Evolutionary conservation across 1,140 invertebrate genomes (phyloP).

Genomic region (Dendroctonus ponderosae): DNA sequence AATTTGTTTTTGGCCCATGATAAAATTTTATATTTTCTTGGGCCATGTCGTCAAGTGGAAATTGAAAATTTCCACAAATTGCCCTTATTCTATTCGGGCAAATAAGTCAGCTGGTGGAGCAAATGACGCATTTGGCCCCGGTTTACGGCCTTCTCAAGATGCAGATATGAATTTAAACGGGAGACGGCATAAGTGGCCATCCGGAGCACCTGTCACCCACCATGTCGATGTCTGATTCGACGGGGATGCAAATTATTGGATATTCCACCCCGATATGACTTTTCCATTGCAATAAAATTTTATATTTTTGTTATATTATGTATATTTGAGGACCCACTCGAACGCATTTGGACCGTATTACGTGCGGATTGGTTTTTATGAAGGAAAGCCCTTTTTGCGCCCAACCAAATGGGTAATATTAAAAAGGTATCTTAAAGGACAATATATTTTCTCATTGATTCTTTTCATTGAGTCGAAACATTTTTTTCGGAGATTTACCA

Average conservation of each 20-base stretch:
- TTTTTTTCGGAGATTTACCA: too few relatives aligned
- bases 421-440: too few relatives aligned
- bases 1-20: background rate
- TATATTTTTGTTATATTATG: constrained; percentile 26
- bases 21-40: background rate
- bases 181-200: constrained; percentile 13
- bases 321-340: constrained; percentile 15
- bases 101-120: constrained; percentile 21
- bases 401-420: too few relatives aligned
- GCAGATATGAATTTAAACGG: constrained; percentile 31
- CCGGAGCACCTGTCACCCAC: constrained; percentile 17
- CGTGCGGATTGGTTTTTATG: background rate
- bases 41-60: background rate
- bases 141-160: constrained; percentile 28
- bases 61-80: constrained; percentile 13
- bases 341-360: constrained; percentile 2
- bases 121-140: constrained; percentile 22
- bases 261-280: constrained; percentile 22
- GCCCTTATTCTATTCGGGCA: constrained; percentile 7
- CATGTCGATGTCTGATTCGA: constrained; percentile 21
- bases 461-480: too few relatives aligned
- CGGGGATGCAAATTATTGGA: constrained; percentile 27
- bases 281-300: constrained; percentile 23
- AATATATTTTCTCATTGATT: too few relatives aligned
- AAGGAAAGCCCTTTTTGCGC: too few relatives aligned